Percentiles rank a stretch among this genome's conserved stretches.
These are phyloP conservation scores for Idaea biselata DNA, from an alignment of 2,888 invertebrate species.

Conservation along the genomic window DNA sequence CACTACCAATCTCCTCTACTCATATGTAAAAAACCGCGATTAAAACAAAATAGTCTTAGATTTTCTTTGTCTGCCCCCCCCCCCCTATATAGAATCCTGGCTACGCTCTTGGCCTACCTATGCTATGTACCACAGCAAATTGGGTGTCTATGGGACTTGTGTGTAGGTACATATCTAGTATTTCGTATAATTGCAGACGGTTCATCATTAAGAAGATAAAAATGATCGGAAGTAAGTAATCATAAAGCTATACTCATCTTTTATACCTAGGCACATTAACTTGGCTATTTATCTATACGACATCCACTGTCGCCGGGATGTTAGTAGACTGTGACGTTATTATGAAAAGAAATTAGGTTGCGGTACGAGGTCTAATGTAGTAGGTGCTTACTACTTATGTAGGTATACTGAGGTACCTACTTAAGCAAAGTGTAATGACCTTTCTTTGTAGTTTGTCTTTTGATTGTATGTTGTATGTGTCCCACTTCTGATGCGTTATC, in stretches of 20 bases:
- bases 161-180: no score
- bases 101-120: no score
- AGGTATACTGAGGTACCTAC: background rate
- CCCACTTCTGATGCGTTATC: conserved; percentile 17
- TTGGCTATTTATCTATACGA: conserved; percentile 44
- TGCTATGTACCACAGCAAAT: no score
- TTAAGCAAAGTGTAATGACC: conserved; percentile 35
- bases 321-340: conserved; percentile 71
- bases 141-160: no score
- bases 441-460: conserved; percentile 15
- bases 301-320: conserved; percentile 41
- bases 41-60: no score
- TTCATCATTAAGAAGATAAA: background rate
- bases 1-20: no score
- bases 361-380: conserved; percentile 31
- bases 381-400: no score
- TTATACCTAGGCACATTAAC: conserved; percentile 21
- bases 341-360: conserved; percentile 72
- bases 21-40: no score
- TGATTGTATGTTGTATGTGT: conserved; percentile 15
- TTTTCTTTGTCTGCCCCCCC: no score
- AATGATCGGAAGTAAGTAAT: background rate
- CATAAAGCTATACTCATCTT: background rate
- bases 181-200: background rate
- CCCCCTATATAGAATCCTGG: no score